Evolutionary conservation across 2,113 vertebrate genomes (phyloP), one percentile per base, ranked within the genome.

Genomic region (Aspiorhynchus laticeps): DNA sequence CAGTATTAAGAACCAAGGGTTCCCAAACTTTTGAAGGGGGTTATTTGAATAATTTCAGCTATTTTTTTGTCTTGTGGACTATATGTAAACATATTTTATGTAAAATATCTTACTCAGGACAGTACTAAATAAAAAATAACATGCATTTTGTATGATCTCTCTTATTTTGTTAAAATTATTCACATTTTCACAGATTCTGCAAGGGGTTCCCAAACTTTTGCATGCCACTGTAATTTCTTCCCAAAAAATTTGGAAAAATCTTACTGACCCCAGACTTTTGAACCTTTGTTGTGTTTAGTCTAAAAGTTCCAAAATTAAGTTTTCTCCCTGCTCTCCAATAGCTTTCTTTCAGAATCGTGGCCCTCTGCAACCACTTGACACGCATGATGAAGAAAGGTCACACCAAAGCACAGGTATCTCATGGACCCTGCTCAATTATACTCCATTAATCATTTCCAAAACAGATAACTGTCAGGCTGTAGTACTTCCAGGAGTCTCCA

Each of bases 291-390:
- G 19, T 41, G 69, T 24, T 73, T 73, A 24, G 33, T 38, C 69
- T 38, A 73, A 38, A 73, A 38, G 1, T 7, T 73, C 53, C 7
- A 21, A 61, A 19, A 36, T 65, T 10, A 43, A 78, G 14, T 31
- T 74, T 53, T 36, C 51, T 91, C 56, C 87, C 82, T 63, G 87
- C 77, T 87, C 48, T 83, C 88, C 79, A 71, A 84, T 90, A 99
- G 98, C 92, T 99, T 14, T 96, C 98, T 0, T 97, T 97, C 92
- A 95, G 96, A 87, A 96, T 99, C 0, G 97, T 99, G 46, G 93
- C 97, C 0, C 85, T 99, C 80, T 99, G 98, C 90, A 99, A 99
- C 91, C 97, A 97, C 88, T 91, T 99, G 10, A 97, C 97, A 0
- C 96, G 96, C n/a, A 95, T 98, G 93, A 95, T 97, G 96, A 97